Evolutionary conservation across 2,113 vertebrate species (phyloP).

Genomic region (Oncorhynchus nerka): DNA sequence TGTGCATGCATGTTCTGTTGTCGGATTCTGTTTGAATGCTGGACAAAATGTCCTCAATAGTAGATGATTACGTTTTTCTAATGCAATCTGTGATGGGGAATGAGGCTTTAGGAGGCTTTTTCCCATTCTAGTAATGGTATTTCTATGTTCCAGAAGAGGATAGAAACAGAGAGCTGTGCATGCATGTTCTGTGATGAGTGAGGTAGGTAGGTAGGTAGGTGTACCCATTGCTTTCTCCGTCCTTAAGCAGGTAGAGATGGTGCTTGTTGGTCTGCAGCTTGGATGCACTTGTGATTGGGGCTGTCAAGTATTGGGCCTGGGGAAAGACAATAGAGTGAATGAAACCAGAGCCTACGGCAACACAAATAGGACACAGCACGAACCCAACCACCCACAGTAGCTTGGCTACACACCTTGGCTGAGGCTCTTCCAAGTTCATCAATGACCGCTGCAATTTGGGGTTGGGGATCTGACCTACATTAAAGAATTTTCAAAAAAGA

Average conservation of each 20-base stretch:
- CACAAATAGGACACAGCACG: neutral
- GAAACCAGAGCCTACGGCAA: too few species aligned
- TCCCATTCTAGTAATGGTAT: too few species aligned
- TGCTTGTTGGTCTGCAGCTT: slow-evolving; percentile 85
- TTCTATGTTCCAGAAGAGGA: neutral
- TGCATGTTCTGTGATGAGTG: neutral
- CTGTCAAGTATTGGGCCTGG: slow-evolving; percentile 84
- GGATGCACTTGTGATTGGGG: slow-evolving; percentile 83
- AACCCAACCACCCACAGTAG: neutral
- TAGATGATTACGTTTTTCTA: too few species aligned
- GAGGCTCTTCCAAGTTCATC: slow-evolving; percentile 78
- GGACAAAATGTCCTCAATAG: too few species aligned
- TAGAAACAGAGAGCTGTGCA: neutral
- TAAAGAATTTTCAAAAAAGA: too few species aligned
- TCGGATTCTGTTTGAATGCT: too few species aligned
- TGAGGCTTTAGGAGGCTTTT: too few species aligned
- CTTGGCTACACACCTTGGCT: slow-evolving; percentile 62
- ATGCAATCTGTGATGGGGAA: too few species aligned
- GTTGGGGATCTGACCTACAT: slow-evolving; percentile 65
- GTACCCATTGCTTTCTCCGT: slow-evolving; percentile 79
- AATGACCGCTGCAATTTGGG: slow-evolving; percentile 63
- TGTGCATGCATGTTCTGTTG: too few species aligned
- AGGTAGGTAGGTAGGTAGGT: neutral
- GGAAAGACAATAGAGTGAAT: neutral
- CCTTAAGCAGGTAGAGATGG: slow-evolving; percentile 85